Conservation (phyloP, 2,797 vertebrate genomes). For the Harpagifer antarcticus region DNA sequence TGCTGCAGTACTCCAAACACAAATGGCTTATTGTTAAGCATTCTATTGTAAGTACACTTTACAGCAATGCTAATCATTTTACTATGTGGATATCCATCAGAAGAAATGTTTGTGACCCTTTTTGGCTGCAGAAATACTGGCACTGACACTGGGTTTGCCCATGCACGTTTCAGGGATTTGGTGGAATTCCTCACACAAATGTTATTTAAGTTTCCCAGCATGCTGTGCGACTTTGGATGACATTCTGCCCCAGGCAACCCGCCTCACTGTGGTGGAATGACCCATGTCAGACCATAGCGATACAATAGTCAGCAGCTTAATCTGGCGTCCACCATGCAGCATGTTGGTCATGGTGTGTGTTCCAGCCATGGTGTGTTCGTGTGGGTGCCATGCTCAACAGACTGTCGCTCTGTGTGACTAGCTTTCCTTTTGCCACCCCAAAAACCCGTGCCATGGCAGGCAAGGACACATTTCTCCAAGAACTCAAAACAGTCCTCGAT, state of each 20-base stretch:
- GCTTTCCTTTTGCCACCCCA: conserved; percentile 54
- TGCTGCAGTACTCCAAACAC: neutral
- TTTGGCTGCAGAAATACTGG: conserved; percentile 21
- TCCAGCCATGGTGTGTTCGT: conserved; percentile 65
- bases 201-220: conserved; percentile 63
- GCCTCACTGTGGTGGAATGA: conserved; percentile 59
- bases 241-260: conserved; percentile 71
- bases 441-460: conserved; percentile 42
- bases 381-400: conserved; percentile 74
- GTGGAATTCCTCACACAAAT: conserved; percentile 52
- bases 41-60: neutral
- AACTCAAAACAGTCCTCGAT: conserved; percentile 10
- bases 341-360: conserved; percentile 72
- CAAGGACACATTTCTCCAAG: conserved; percentile 33
- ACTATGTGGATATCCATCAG: conserved; percentile 4
- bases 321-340: conserved; percentile 65
- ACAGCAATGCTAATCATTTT: neutral
- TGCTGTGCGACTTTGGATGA: conserved; percentile 74
- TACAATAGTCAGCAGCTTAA: conserved; percentile 76
- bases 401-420: conserved; percentile 78
- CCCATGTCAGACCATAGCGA: conserved; percentile 60
- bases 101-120: conserved; percentile 26
- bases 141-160: conserved; percentile 16
- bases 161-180: conserved; percentile 39
- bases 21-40: neutral